Conservation (phyloP, 2,888 invertebrate genomes). For the Aleiodes alternator region DNA sequence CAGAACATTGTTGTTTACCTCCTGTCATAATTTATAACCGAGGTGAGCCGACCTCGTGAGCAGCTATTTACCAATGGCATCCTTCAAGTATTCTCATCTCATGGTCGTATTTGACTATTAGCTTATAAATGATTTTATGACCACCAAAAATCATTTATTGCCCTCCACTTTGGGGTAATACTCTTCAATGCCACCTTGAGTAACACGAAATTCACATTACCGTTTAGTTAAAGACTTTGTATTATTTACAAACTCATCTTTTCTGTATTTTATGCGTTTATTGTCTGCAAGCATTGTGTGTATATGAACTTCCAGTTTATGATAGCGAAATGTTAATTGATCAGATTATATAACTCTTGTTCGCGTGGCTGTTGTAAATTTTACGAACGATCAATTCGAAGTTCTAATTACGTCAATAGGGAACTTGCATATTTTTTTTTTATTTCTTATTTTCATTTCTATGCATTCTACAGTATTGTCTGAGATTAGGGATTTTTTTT, state of each 20-base stretch:
- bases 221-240: neutral
- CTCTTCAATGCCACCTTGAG: slow-evolving; percentile 15
- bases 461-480: too few relatives aligned
- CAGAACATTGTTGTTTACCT: neutral
- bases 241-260: slow-evolving; percentile 1
- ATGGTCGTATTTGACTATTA: slow-evolving; percentile 38
- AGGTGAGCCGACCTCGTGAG: slow-evolving; percentile 24
- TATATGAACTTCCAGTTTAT: neutral
- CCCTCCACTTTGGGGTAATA: slow-evolving; percentile 29
- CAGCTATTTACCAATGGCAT: neutral
- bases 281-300: neutral
- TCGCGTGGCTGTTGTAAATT: too few relatives aligned
- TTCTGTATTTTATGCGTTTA: neutral
- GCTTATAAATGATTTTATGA: slow-evolving; percentile 55
- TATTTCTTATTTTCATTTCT: too few relatives aligned
- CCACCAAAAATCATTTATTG: slow-evolving; percentile 50
- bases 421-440: too few relatives aligned
- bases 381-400: too few relatives aligned
- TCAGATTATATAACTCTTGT: too few relatives aligned
- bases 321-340: neutral
- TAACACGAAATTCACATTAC: neutral
- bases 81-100: slow-evolving; percentile 8
- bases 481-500: too few relatives aligned
- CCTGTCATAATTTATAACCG: slow-evolving; percentile 19
- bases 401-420: too few relatives aligned